Conservation (phyloP, 1,140 invertebrate species). For the Saccostrea cuccullata region DNA sequence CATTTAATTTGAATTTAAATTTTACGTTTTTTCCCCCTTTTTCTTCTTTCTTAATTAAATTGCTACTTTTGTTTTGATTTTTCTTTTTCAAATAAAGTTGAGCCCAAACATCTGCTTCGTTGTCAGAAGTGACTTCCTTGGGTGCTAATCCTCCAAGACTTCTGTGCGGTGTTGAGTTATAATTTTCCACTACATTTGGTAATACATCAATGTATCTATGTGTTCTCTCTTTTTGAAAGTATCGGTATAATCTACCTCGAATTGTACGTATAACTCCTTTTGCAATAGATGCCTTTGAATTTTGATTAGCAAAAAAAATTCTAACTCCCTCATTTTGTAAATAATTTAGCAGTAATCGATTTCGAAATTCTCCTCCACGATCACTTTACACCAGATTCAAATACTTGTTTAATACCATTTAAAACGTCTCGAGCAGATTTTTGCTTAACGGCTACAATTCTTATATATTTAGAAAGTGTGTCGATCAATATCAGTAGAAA, state of each 20-base stretch:
- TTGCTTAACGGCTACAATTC: background rate
- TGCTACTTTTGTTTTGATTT: too few species aligned
- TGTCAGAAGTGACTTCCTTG: slow-evolving; percentile 36
- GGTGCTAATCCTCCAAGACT: slow-evolving; percentile 40
- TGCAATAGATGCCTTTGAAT: slow-evolving; percentile 38
- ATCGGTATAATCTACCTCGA: slow-evolving; percentile 38
- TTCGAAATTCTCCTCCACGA: slow-evolving; percentile 29
- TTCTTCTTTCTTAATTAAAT: background rate
- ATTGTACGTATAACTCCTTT: slow-evolving; percentile 47
- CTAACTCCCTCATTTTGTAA: background rate
- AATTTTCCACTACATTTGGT: slow-evolving; percentile 41
- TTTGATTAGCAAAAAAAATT: background rate
- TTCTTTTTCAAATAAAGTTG: background rate
- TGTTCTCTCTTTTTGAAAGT: slow-evolving; percentile 42
- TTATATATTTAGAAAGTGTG: slow-evolving; percentile 19
- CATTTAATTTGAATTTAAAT: slow-evolving; percentile 39
- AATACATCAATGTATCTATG: slow-evolving; percentile 44
- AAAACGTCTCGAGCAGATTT: slow-evolving; percentile 14
- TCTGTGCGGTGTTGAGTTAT: slow-evolving; percentile 48
- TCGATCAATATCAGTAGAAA: slow-evolving; percentile 40
- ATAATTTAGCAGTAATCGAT: background rate
- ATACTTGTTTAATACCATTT: background rate
- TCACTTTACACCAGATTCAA: slow-evolving; percentile 15
- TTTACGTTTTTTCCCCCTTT: background rate
- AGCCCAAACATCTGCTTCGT: slow-evolving; percentile 47